Conservation (phyloP, 2,888 invertebrate genomes). For the Crematogaster levior region DNA sequence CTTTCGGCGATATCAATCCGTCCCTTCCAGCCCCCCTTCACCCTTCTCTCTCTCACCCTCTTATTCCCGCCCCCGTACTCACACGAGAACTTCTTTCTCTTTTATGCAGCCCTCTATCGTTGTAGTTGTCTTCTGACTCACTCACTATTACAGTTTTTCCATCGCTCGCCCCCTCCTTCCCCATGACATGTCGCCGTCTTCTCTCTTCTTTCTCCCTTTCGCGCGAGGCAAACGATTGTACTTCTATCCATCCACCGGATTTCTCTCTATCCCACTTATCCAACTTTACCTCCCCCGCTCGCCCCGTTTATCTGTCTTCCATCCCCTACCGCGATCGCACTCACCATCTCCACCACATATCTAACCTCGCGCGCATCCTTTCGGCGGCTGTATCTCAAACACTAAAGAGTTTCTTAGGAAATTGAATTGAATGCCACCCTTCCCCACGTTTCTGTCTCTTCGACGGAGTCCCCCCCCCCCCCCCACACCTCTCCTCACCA, state of each 20-base stretch:
- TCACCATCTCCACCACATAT: conserved; percentile 63
- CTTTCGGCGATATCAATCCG: conserved; percentile 52
- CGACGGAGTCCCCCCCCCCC: background rate
- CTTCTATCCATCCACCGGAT: conserved; percentile 58
- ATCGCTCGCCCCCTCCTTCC: conserved; percentile 29
- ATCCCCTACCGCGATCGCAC: conserved; percentile 52
- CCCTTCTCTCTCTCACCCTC: conserved; percentile 12
- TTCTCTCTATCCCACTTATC: conserved; percentile 42
- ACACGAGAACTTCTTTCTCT: conserved; percentile 48
- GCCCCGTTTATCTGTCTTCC: conserved; percentile 51
- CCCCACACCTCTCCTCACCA: too few relatives aligned
- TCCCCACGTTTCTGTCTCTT: conserved; percentile 27
- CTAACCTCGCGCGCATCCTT: conserved; percentile 75
- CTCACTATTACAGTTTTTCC: conserved; percentile 73
- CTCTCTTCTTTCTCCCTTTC: conserved; percentile 11
- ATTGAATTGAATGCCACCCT: conserved; percentile 81
- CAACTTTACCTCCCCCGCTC: conserved; percentile 14
- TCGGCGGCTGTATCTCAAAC: conserved; percentile 81
- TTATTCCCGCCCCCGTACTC: conserved; percentile 21
- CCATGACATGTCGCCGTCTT: conserved; percentile 34
- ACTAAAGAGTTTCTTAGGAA: conserved; percentile 83
- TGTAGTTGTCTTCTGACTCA: conserved; percentile 53
- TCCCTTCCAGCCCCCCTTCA: conserved; percentile 1
- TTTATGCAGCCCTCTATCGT: conserved; percentile 45
- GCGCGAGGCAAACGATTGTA: conserved; percentile 24